Evolutionary conservation across 2,888 invertebrate genomes (phyloP).

Genomic region (Glomeris marginata): DNA sequence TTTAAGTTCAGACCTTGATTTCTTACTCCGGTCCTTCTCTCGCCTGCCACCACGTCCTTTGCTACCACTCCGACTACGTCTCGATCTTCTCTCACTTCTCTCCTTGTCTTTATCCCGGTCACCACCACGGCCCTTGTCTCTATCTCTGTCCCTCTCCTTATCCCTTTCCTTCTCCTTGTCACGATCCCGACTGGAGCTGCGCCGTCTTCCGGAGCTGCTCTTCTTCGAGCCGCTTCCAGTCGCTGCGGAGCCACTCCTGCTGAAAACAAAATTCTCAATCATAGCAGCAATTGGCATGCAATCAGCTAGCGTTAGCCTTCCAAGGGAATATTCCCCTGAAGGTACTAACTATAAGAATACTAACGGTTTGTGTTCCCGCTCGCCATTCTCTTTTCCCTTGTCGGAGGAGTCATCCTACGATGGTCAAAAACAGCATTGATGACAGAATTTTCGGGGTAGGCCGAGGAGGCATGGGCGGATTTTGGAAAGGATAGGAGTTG

Average conservation of each 20-base stretch:
- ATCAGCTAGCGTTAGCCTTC: neutral
- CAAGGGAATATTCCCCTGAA: neutral
- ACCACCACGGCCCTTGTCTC: conserved; percentile 13
- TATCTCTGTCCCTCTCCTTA: conserved; percentile 17
- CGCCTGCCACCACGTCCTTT: conserved; percentile 20
- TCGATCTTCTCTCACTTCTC: conserved; percentile 8
- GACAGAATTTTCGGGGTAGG: conserved; percentile 11
- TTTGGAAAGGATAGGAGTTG: conserved; percentile 8
- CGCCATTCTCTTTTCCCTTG: conserved; percentile 17
- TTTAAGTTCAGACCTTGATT: neutral
- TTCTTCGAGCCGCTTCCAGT: neutral
- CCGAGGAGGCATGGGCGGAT: conserved; percentile 6
- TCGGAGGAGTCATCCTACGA: conserved; percentile 17
- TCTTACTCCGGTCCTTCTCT: conserved; percentile 21
- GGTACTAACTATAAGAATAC: conserved; percentile 3
- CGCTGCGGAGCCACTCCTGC: too few relatives aligned
- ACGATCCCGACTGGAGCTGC: conserved; percentile 31
- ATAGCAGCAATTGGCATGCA: neutral
- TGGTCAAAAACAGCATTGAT: conserved; percentile 19
- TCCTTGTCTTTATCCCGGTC: neutral
- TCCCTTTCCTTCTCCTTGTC: conserved; percentile 8
- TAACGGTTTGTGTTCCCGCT: conserved; percentile 14
- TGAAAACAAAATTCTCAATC: neutral
- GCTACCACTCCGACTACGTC: conserved; percentile 19
- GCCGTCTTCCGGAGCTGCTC: conserved; percentile 22